A percentile compares a stretch with the other conserved stretches of the same genome.
These are phyloP conservation scores for Hyalella azteca DNA, from an alignment of 2,888 invertebrate genomes.

Conservation along the genomic window DNA sequence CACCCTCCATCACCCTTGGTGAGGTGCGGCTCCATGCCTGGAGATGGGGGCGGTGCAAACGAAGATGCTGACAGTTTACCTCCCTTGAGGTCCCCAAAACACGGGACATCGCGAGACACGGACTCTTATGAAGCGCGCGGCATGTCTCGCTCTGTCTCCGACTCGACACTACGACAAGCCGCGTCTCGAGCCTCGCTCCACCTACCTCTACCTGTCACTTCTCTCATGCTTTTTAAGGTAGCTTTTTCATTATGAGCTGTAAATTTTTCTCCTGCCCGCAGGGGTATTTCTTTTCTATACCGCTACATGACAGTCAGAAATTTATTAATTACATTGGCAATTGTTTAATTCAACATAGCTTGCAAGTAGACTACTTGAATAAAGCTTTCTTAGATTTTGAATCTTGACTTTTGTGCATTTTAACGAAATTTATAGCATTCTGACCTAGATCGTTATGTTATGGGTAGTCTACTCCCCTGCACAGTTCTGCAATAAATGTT, in stretches of 20 bases:
- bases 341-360: too few relatives aligned
- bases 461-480: too few relatives aligned
- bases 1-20: conserved; percentile 54
- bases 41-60: conserved; percentile 42
- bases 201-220: conserved; percentile 63
- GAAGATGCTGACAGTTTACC: conserved; percentile 55
- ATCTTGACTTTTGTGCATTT: too few relatives aligned
- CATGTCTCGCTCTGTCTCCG: conserved; percentile 63
- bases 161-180: conserved; percentile 62
- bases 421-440: too few relatives aligned
- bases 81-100: conserved; percentile 49
- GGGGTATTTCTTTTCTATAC: too few relatives aligned
- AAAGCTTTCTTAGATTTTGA: too few relatives aligned
- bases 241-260: not conserved
- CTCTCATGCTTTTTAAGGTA: conserved; percentile 64
- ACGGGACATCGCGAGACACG: conserved; percentile 39
- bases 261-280: too few relatives aligned
- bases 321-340: too few relatives aligned
- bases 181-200: conserved; percentile 62
- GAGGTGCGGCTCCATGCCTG: conserved; percentile 55
- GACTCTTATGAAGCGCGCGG: conserved; percentile 56
- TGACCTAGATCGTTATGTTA: too few relatives aligned
- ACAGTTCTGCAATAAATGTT: too few relatives aligned
- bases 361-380: too few relatives aligned
- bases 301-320: too few relatives aligned